Base-by-base conservation (phyloP, 2,113 vertebrate species). In the Sander lucioperca region DNA sequence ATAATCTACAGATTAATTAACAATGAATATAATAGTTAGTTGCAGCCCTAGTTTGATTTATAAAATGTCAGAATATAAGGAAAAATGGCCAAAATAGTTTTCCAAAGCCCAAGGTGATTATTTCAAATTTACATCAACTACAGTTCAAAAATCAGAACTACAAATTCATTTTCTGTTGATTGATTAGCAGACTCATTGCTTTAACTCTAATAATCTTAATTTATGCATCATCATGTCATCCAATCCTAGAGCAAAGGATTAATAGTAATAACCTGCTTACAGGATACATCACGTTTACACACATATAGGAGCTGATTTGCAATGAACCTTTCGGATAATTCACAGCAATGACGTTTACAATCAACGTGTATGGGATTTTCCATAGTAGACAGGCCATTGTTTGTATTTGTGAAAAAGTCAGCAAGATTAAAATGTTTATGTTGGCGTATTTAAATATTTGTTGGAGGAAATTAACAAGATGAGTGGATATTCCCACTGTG, bases 371-470 rank as follows among this genome's bases (percentile, higher is more conserved):
- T 5, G 69, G 89, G 84, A 76, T 21, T 89, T 88, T 58, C 87
- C 77, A 47, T 5, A 8, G 50, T 4, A 47, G 12, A 8, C 5
- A 45, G 14, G 58, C 13, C 0, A n/a, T 36, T 70, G 64, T 74
- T 82, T 62, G 27, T 57, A 51, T 72, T 27, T 39, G 5, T 0
- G 9, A 18, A 16, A 45, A 51, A 54, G 7, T 65, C 2, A 43
- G 7, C 2, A 63, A 73, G 48, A 71, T 5, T 58, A 0, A 15
- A 54, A 8, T 21, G 25, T 79, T 54, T 59, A 62, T 33, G 39
- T 48, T 65, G 0, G 0, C 9, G 3, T 67, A 45, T 65, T 11
- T 50, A 74, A 91, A 89, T 86, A 85, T 89, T 88, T 79, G 79
- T 27, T 23, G 47, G 43, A 30, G 79, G 82, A 91, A 88, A 89